Base-by-base conservation (phyloP, 1,140 invertebrate genomes). In the Schlechtendalia chinensis region DNA sequence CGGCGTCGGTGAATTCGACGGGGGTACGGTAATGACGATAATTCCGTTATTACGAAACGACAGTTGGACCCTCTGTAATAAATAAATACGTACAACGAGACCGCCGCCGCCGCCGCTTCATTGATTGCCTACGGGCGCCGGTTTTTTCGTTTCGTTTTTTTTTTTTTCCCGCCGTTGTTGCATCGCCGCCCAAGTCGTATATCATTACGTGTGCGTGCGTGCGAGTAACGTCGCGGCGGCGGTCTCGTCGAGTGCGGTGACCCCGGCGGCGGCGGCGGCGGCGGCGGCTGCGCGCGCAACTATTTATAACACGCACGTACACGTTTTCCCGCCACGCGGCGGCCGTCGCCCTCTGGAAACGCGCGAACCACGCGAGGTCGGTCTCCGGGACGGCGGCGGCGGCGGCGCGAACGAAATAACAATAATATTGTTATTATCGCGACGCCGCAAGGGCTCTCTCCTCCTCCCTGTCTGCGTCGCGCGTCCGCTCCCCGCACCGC, bases 261-360 rank as follows among this genome's bases (percentile, higher is more conserved):
- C 67, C 67, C 24, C 67, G 67, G 45, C 24, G 67, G 6, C 32
- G 65, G 39, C 32, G 32, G 32, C 19, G 32, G n/a, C 32, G 32
- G 4, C n/a, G n/a, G n/a, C n/a, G n/a, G n/a, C n/a, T 53, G 67
- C 65, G 65, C 65, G 65, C 65, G 65, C 65, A 69, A 22, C 65
- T 16, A 11, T n/a, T 24, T 22, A 12, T 50, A n/a, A 50, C n/a
- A 12, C 22, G 67, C 65, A 12, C 32, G 63, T 39, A 24, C 6
- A 47, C 32, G 32, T 39, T 71, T 71, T 71, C 67, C 67, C 67
- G 67, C 67, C 67, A 71, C 22, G 32, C 32, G 32, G 32, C 45
- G 67, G 47, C 47, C 67, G 45, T 71, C 47, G 67, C 67, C 67
- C 67, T 71, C 24, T 16, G 12, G 6, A 39, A 3, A 8, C 32